A percentile compares a stretch with the other conserved stretches of the same genome.
Conservation (phyloP, 2,888 invertebrate genomes). For the Crossocerus cetratus region DNA sequence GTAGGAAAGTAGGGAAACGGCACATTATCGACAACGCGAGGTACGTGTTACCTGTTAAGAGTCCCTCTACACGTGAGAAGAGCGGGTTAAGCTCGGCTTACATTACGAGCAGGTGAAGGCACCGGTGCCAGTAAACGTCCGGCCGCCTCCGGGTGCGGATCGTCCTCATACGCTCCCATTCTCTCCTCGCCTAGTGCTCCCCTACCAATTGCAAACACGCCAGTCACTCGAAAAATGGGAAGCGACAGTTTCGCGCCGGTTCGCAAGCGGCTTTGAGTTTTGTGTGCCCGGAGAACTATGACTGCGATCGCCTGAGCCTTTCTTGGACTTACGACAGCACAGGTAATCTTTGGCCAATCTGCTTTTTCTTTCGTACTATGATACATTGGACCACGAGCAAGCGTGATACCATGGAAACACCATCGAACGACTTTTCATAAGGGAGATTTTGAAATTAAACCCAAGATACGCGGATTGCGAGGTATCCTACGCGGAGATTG, state of each 20-base stretch:
- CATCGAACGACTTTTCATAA: too few species aligned
- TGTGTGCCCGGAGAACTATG: neutral
- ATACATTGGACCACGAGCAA: too few species aligned
- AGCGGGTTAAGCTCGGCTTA: constrained; percentile 64
- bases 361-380: too few species aligned
- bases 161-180: constrained; percentile 21
- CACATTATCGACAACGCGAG: constrained; percentile 42
- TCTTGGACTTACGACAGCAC: neutral
- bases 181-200: neutral
- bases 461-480: too few species aligned
- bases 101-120: constrained; percentile 71
- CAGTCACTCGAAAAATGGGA: neutral
- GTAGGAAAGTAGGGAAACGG: constrained; percentile 40
- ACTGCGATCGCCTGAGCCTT: neutral
- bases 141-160: constrained; percentile 61
- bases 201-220: constrained; percentile 4
- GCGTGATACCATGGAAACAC: too few species aligned
- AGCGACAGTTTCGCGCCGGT: neutral
- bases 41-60: constrained; percentile 43
- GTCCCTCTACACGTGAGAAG: constrained; percentile 67
- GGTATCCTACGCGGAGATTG: neutral
- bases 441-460: too few species aligned
- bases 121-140: constrained; percentile 73
- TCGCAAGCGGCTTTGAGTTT: neutral
- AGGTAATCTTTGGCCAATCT: too few species aligned